Evolutionary conservation across 2,888 invertebrate species (phyloP).

Genomic region (Rhogogaster chlorosoma): DNA sequence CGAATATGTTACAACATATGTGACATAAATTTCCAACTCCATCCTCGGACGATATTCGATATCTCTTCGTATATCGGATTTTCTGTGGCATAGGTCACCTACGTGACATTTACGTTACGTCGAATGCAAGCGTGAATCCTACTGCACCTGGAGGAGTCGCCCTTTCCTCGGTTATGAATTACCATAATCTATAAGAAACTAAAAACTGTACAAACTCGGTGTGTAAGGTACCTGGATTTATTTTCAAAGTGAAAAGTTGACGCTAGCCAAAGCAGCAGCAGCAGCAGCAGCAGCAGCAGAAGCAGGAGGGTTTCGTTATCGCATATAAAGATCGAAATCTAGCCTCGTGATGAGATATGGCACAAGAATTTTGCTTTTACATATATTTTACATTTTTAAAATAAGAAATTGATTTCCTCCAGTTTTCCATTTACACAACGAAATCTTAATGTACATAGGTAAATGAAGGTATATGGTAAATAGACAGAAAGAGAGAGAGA

Average conservation of each 20-base stretch:
- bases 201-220: neutral
- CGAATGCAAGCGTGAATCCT: constrained; percentile 2
- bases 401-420: neutral
- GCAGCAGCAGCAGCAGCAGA: too few relatives aligned
- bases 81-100: neutral
- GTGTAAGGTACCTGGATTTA: neutral
- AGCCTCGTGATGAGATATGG: too few relatives aligned
- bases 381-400: neutral
- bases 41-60: neutral
- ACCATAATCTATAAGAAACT: neutral
- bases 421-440: neutral
- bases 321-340: too few relatives aligned
- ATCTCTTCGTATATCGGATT: neutral
- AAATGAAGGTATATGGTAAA: neutral
- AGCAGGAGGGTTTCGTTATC: too few relatives aligned
- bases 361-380: too few relatives aligned
- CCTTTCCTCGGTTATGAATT: neutral
- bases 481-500: neutral
- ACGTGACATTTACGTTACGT: constrained; percentile 1
- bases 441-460: neutral
- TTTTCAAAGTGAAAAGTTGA: constrained; percentile 1
- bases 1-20: neutral
- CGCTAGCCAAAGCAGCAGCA: too few relatives aligned
- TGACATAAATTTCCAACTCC: neutral
- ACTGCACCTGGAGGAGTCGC: neutral